These are phyloP conservation scores for Alectoris magna DNA, from an alignment of 2,797 vertebrate species.

Conservation along the genomic window DNA sequence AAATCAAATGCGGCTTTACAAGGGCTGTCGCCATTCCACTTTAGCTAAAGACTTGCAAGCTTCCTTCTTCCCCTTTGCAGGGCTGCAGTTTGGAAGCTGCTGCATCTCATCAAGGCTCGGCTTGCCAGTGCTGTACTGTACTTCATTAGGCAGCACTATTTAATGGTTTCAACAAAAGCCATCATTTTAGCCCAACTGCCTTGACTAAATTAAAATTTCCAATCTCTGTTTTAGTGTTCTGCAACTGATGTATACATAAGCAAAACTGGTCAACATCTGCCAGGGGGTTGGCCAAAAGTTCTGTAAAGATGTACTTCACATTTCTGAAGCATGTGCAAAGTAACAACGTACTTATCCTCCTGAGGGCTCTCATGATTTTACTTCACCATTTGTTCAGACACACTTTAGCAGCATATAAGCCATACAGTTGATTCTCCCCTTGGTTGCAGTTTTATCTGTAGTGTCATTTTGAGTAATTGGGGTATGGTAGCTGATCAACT, in stretches of 20 bases:
- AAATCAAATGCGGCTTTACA: slow-evolving; percentile 48
- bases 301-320: slow-evolving; percentile 86
- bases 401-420: slow-evolving; percentile 87
- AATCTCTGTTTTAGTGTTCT: slow-evolving; percentile 89
- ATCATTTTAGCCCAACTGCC: slow-evolving; percentile 90
- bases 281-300: slow-evolving; percentile 87
- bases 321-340: slow-evolving; percentile 91
- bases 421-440: slow-evolving; percentile 95
- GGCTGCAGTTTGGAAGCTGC: slow-evolving; percentile 78
- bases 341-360: slow-evolving; percentile 86
- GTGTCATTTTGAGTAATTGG: slow-evolving; percentile 92
- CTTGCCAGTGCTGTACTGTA: slow-evolving; percentile 83
- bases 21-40: slow-evolving; percentile 56
- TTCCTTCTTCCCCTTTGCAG: slow-evolving; percentile 73
- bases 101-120: slow-evolving; percentile 76
- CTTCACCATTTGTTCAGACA: slow-evolving; percentile 87
- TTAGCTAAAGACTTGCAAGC: slow-evolving; percentile 60
- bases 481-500: slow-evolving; percentile 89
- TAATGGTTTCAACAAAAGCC: slow-evolving; percentile 87
- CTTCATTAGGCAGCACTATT: slow-evolving; percentile 87
- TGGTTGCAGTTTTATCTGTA: slow-evolving; percentile 94
- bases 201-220: slow-evolving; percentile 89
- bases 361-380: slow-evolving; percentile 86
- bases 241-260: slow-evolving; percentile 87
- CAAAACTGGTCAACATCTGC: slow-evolving; percentile 92